These are phyloP conservation scores for Fulica atra DNA, from an alignment of 2,113 vertebrate genomes.

Conservation along the genomic window DNA sequence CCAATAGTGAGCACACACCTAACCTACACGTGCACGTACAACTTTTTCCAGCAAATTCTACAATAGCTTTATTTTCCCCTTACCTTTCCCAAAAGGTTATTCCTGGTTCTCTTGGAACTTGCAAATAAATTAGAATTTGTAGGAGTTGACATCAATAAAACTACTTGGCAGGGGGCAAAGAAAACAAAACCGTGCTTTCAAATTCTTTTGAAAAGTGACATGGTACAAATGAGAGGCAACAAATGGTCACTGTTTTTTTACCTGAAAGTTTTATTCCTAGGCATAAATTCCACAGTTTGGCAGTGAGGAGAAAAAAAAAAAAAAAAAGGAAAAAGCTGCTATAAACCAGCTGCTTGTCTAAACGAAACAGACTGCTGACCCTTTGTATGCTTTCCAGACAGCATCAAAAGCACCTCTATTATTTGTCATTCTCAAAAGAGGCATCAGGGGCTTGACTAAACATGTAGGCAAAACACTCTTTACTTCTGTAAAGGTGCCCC, in stretches of 20 bases:
- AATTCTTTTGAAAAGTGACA: background rate
- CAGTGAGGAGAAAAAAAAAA: background rate
- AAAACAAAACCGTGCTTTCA: background rate
- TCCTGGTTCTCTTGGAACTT: background rate
- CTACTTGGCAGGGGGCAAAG: background rate
- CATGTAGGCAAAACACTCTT: background rate
- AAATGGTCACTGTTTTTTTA: background rate
- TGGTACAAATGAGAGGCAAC: background rate
- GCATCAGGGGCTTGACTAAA: background rate
- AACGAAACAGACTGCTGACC: background rate
- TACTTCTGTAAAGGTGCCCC: background rate
- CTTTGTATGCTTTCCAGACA: background rate
- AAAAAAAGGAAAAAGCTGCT: background rate
- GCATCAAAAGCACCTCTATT: background rate
- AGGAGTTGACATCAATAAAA: background rate
- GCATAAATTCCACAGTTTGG: background rate
- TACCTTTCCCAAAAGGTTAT: background rate
- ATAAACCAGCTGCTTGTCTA: background rate
- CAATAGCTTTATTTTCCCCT: background rate
- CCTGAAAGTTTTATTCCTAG: background rate
- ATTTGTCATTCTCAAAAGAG: background rate
- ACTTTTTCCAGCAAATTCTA: background rate
- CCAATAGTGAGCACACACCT: rapidly evolving
- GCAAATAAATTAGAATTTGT: background rate
- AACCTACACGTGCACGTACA: background rate